phyloP scores from a whole-genome alignment of 2,888 invertebrate species.

The Neoitamus cyanurus region DNA sequence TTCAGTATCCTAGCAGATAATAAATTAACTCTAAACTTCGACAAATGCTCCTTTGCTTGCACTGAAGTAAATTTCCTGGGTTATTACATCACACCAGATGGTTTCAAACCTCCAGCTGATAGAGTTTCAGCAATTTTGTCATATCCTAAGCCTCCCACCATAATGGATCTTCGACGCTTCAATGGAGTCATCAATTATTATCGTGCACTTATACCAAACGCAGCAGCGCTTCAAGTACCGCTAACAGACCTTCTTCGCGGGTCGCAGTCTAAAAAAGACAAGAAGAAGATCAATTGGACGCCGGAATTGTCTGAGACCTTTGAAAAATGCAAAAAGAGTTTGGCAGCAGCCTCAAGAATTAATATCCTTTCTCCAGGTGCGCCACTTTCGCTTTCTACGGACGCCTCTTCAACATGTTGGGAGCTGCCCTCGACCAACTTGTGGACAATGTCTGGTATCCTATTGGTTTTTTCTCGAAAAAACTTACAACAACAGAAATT shows the following conservation, averaged over 20 bases:
- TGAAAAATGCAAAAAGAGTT: neutral
- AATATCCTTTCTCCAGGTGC: neutral
- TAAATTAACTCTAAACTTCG: no score
- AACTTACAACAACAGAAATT: conserved; percentile 57
- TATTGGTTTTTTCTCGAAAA: conserved; percentile 60
- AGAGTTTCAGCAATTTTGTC: no score
- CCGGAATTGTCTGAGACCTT: neutral
- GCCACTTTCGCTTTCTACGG: neutral
- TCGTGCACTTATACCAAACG: neutral
- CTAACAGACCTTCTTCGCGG: neutral
- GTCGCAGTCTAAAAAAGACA: conserved; percentile 1
- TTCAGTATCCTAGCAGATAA: no score
- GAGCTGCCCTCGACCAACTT: conserved; percentile 4
- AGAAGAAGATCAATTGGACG: neutral
- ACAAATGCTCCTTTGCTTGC: no score
- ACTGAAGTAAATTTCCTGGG: no score
- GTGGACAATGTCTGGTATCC: conserved; percentile 57
- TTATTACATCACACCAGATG: no score
- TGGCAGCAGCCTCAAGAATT: neutral
- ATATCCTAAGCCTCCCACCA: no score
- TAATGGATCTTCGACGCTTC: no score
- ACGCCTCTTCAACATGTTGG: conserved; percentile 44
- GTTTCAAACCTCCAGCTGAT: no score
- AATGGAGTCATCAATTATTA: neutral
- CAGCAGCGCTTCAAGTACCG: neutral